Base-by-base conservation (phyloP, 2,797 vertebrate genomes). In the Pipistrellus kuhlii region DNA sequence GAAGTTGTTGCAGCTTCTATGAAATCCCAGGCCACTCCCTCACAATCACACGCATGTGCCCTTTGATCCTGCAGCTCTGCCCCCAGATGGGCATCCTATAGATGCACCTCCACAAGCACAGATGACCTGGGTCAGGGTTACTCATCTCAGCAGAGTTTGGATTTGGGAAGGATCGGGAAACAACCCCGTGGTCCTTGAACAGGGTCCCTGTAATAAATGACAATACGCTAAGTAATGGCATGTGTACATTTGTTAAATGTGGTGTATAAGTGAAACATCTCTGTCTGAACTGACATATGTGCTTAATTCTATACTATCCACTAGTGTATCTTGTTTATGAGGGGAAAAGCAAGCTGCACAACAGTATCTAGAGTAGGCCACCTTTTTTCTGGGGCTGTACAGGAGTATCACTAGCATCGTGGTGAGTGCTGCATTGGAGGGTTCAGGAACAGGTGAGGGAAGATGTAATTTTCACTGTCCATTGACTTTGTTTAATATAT, bases 171-270 rank as follows among this genome's bases (percentile, higher is more conserved):
- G 51, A 20, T 46, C 81, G 32, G 85, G 85, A 69, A 90, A 48
- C 80, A 87, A 38, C 35, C 87, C 23, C 80, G 73, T 82, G 94
- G 90, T 68, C 68, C 77, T 57, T 93, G 93, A 86, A 83, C 84
- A 86, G 96, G 71, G 25, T 44, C 86, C 53, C 78, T 88, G 93
- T 93, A 96, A 86, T 91, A 89, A 95, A 89, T 91, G 88, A 62
- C n/a, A 20, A 17, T 77, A 15, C 41, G 66, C 66, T 83, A 87
- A 88, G 72, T 72, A 76, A 76, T 55, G 85, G 88, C 69, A 2
- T 78, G 15, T 35, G 64, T 82, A 15, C 91, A 55, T 59, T 83
- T 94, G 57, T 93, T 96, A 68, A 0, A 88, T 62, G 6, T 8
- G 25, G 59, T 44, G 27, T 15, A 41, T 87, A 71, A 88, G 46